These are phyloP conservation scores for Carposina sasakii DNA, from an alignment of 1,140 invertebrate genomes.

Conservation along the genomic window DNA sequence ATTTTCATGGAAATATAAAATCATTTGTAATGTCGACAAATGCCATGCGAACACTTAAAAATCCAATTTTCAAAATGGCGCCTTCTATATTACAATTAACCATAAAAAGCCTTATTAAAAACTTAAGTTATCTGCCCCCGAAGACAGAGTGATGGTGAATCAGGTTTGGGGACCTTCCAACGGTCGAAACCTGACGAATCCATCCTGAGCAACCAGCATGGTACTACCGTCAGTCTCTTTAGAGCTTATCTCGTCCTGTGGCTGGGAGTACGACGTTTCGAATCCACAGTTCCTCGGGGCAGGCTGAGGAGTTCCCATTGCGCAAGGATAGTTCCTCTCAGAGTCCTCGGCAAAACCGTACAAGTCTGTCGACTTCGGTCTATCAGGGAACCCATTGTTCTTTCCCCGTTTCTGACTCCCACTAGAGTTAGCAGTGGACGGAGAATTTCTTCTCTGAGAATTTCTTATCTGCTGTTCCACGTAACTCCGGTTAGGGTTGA, in stretches of 20 bases:
- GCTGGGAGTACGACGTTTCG: conserved; percentile 62
- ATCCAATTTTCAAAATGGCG: not conserved
- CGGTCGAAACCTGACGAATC: conserved; percentile 86
- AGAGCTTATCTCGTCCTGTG: conserved; percentile 53
- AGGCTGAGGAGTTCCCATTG: conserved; percentile 44
- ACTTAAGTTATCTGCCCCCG: conserved; percentile 44
- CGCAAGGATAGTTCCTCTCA: conserved; percentile 58
- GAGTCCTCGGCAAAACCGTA: conserved; percentile 74
- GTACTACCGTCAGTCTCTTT: conserved; percentile 64
- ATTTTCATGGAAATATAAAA: no score
- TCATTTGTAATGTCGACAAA: conserved; percentile 14
- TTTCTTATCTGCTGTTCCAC: conserved; percentile 49
- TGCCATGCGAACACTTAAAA: conserved; percentile 6
- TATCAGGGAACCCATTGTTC: conserved; percentile 52
- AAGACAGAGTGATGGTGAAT: conserved; percentile 59
- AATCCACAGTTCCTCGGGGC: conserved; percentile 54
- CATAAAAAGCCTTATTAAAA: no score
- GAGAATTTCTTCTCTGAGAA: conserved; percentile 65
- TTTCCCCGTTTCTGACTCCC: conserved; percentile 67
- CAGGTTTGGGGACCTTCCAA: conserved; percentile 73
- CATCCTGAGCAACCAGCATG: conserved; percentile 89
- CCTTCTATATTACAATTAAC: no score
- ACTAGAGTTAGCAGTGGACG: conserved; percentile 61
- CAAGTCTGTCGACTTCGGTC: conserved; percentile 72
- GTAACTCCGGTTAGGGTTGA: conserved; percentile 66